Evolutionary conservation across 1,140 invertebrate species (phyloP).

Genomic region (Oscheius sp.): DNA sequence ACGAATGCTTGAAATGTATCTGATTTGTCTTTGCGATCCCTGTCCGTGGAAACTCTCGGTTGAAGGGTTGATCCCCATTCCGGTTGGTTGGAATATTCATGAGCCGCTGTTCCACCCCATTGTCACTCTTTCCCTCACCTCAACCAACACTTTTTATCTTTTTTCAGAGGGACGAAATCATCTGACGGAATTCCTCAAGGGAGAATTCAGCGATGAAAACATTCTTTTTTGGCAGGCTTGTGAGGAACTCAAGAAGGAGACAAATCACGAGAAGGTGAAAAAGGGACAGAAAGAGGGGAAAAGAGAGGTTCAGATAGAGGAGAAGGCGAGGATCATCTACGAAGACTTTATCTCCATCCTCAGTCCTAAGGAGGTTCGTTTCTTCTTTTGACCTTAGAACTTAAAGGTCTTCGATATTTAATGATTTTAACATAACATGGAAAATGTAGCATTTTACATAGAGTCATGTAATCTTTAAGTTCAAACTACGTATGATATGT

Average conservation of each 20-base stretch:
- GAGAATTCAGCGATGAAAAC: constrained; percentile 99
- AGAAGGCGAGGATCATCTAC: constrained; percentile 84
- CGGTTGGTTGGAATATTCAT: no score
- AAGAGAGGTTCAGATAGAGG: constrained; percentile 6
- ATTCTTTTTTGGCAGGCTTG: constrained; percentile 98
- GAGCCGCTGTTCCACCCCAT: background rate
- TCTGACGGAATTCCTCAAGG: constrained; percentile 93
- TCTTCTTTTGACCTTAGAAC: no score
- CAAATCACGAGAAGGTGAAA: constrained; percentile 73
- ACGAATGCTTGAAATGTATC: no score
- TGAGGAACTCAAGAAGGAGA: constrained; percentile 92
- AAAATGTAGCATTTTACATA: no score
- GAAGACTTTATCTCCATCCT: constrained; percentile 99
- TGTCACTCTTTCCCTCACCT: background rate
- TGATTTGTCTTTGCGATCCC: no score
- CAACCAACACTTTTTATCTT: background rate
- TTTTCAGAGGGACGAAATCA: constrained; percentile 82
- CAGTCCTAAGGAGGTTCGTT: constrained; percentile 92
- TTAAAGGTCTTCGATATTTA: no score
- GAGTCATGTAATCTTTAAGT: no score
- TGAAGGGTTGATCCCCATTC: no score
- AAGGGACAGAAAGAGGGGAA: no score
- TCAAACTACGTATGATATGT: no score
- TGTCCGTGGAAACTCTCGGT: no score
- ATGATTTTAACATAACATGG: no score